Conservation (phyloP, 2,888 invertebrate species). For the Protodeltote pygarga region DNA sequence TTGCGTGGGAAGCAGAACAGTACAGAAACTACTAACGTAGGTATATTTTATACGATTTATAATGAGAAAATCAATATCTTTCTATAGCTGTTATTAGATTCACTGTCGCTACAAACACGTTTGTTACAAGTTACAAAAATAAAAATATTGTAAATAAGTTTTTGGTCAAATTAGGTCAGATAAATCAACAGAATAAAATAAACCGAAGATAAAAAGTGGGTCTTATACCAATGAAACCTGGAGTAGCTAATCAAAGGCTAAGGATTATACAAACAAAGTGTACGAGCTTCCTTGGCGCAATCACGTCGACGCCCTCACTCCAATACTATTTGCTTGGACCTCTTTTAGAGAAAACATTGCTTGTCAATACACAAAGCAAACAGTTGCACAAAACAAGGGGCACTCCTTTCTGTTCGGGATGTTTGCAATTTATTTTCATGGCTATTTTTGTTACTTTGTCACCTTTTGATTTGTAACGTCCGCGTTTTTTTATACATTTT, state of each 20-base stretch:
- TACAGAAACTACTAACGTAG: no score
- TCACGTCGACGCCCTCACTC: slow-evolving; percentile 66
- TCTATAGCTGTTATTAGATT: no score
- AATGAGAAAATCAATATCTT: no score
- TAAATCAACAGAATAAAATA: slow-evolving; percentile 31
- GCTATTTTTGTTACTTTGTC: slow-evolving; percentile 45
- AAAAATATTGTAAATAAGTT: no score
- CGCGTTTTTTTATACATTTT: slow-evolving; percentile 12
- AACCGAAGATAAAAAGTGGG: slow-evolving; percentile 34
- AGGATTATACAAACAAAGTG: slow-evolving; percentile 70
- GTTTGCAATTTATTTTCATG: slow-evolving; percentile 59
- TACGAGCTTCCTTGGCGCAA: slow-evolving; percentile 73
- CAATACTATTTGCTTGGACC: slow-evolving; percentile 70
- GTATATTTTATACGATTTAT: no score
- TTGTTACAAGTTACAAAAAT: no score
- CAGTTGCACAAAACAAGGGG: slow-evolving; percentile 67
- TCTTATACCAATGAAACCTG: slow-evolving; percentile 48
- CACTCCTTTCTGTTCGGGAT: slow-evolving; percentile 51
- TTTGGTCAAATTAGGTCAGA: slow-evolving; percentile 24
- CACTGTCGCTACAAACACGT: no score
- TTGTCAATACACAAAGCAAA: slow-evolving; percentile 79
- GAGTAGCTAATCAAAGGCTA: slow-evolving; percentile 75
- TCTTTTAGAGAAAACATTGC: slow-evolving; percentile 77
- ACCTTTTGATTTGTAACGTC: slow-evolving; percentile 51
- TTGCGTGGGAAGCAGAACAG: slow-evolving; percentile 23